Percentiles rank a stretch among this genome's conserved stretches.
Evolutionary conservation across 2,113 vertebrate species (phyloP).

Genomic region (Mastomys coucha): DNA sequence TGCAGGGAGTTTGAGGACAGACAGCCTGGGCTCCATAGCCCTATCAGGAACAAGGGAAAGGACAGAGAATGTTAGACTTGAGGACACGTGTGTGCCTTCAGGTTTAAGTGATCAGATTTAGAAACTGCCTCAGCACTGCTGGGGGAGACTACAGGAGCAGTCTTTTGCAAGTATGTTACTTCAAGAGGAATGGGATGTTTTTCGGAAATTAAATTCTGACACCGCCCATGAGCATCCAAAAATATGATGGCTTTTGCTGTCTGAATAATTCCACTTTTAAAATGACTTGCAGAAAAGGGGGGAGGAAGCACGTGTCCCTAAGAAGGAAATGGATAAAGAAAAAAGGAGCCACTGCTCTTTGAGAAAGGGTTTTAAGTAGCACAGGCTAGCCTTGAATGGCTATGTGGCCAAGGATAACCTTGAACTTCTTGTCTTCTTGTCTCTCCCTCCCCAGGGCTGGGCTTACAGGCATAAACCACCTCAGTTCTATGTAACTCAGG

Average conservation of each 20-base stretch:
- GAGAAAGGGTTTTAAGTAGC: not conserved
- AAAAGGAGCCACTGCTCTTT: not conserved
- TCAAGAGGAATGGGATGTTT: conserved; percentile 26
- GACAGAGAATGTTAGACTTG: not conserved
- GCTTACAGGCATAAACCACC: not conserved
- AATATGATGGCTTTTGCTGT: not conserved
- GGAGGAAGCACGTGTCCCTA: not conserved
- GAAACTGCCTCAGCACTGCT: conserved; percentile 2
- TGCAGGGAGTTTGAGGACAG: not conserved
- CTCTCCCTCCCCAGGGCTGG: not conserved
- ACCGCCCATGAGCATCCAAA: conserved; percentile 14
- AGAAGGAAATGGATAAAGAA: not conserved
- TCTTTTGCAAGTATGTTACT: conserved; percentile 39
- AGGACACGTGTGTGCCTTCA: not conserved
- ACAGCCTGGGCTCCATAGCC: not conserved
- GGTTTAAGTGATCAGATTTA: not conserved
- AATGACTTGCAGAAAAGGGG: conserved; percentile 33
- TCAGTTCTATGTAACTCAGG: not conserved
- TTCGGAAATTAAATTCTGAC: conserved; percentile 57
- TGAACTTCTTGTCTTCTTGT: not conserved
- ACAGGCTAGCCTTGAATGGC: not conserved
- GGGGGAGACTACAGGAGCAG: not conserved
- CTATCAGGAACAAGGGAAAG: not conserved
- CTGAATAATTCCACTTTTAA: conserved; percentile 58
- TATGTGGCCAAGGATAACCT: too few relatives aligned